phyloP scores from a whole-genome alignment of 2,888 invertebrate species.

The Phasia obesa region DNA sequence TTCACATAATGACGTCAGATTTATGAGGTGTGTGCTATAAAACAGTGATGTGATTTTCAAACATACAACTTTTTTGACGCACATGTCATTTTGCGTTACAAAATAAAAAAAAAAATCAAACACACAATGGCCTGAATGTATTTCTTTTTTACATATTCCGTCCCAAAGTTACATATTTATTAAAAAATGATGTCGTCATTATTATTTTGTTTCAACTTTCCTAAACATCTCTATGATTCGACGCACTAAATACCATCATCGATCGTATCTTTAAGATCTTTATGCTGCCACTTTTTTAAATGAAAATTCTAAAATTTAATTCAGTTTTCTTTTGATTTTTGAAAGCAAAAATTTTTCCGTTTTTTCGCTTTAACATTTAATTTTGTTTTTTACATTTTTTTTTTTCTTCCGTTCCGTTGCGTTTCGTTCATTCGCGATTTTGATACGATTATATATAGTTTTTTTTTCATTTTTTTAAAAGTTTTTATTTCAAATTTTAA shows the following conservation, averaged over 20 bases:
- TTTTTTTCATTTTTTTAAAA: constrained; percentile 17
- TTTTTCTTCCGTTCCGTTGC: constrained; percentile 36
- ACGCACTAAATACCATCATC: constrained; percentile 34
- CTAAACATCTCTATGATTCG: constrained; percentile 46
- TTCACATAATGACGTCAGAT: constrained; percentile 56
- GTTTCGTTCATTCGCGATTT: constrained; percentile 50
- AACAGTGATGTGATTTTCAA: constrained; percentile 55
- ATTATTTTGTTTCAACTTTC: constrained; percentile 26
- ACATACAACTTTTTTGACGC: constrained; percentile 32
- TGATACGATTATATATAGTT: constrained; percentile 38
- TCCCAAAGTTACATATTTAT: not conserved
- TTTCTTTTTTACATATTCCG: too few relatives aligned
- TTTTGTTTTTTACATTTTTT: constrained; percentile 43
- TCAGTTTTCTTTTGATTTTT: constrained; percentile 66
- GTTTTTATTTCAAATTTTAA: constrained; percentile 10
- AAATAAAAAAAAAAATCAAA: constrained; percentile 18
- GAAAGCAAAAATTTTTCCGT: constrained; percentile 50
- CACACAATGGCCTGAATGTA: constrained; percentile 7
- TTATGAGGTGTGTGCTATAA: constrained; percentile 24
- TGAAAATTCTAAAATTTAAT: constrained; percentile 44
- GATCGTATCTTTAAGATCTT: constrained; percentile 19
- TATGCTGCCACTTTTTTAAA: constrained; percentile 2
- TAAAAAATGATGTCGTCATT: constrained; percentile 38
- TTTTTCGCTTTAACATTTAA: constrained; percentile 57
- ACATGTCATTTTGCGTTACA: constrained; percentile 39